Conservation (phyloP, 2,113 vertebrate genomes). For the Zosterops japonicus region DNA sequence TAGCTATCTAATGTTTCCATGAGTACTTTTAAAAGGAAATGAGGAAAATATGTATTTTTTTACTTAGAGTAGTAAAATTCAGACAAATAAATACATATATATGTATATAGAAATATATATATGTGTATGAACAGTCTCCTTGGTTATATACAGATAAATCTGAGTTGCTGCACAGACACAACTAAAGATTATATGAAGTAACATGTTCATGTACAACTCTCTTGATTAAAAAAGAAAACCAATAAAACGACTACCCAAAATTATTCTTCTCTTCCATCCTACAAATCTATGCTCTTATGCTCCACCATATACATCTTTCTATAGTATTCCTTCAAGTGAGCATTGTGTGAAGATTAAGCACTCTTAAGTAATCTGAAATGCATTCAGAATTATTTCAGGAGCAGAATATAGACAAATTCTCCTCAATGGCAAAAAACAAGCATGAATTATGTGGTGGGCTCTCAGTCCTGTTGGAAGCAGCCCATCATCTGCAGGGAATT, state of each 20-base stretch:
- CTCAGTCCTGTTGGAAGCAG: not conserved
- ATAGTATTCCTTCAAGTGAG: not conserved
- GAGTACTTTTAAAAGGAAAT: not conserved
- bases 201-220: not conserved
- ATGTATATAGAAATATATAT: too few relatives aligned
- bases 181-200: not conserved
- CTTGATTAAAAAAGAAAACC: not conserved
- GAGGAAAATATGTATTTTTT: not conserved
- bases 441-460: not conserved
- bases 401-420: not conserved
- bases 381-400: not conserved
- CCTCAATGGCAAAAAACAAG: not conserved
- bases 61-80: not conserved
- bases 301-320: rapidly evolving
- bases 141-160: not conserved
- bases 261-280: not conserved
- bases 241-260: not conserved
- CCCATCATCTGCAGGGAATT: not conserved
- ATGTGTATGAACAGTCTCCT: not conserved
- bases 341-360: not conserved
- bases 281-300: not conserved
- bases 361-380: not conserved
- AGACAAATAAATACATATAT: not conserved
- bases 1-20: not conserved
- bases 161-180: not conserved